phyloP scores from a whole-genome alignment of 2,797 vertebrate species.

The Artibeus lituratus region DNA sequence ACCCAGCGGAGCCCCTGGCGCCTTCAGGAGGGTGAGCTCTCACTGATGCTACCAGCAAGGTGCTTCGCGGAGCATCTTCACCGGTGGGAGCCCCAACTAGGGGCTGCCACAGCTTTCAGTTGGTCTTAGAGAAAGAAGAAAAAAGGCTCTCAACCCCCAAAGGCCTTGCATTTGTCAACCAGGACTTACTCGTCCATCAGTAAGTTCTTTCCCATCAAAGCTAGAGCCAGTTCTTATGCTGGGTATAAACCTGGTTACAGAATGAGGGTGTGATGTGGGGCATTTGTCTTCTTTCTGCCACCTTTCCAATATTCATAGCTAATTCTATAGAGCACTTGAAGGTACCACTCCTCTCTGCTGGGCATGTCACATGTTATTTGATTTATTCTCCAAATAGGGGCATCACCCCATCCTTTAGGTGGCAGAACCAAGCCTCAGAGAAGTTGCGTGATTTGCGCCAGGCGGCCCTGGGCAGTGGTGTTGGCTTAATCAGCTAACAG shows the following conservation, averaged over 20 bases:
- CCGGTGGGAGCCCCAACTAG: not conserved
- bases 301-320: not conserved
- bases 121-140: not conserved
- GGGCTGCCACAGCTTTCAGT: not conserved
- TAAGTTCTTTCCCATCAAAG: slow-evolving; percentile 21
- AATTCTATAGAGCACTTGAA: not conserved
- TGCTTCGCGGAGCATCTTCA: not conserved
- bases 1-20: not conserved
- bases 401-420: not conserved
- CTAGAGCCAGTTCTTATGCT: not conserved
- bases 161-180: not conserved
- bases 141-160: not conserved
- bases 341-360: not conserved
- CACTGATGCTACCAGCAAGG: not conserved
- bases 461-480: not conserved
- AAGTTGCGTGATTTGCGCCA: not conserved
- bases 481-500: not conserved
- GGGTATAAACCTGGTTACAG: not conserved
- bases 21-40: not conserved
- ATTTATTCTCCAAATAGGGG: not conserved
- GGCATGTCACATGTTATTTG: rapidly evolving
- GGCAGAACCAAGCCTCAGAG: not conserved
- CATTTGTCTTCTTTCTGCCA: not conserved
- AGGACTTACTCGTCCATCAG: not conserved
- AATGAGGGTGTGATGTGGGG: not conserved